Conservation (phyloP, 2,113 vertebrate species). For the Maccullochella peelii region DNA sequence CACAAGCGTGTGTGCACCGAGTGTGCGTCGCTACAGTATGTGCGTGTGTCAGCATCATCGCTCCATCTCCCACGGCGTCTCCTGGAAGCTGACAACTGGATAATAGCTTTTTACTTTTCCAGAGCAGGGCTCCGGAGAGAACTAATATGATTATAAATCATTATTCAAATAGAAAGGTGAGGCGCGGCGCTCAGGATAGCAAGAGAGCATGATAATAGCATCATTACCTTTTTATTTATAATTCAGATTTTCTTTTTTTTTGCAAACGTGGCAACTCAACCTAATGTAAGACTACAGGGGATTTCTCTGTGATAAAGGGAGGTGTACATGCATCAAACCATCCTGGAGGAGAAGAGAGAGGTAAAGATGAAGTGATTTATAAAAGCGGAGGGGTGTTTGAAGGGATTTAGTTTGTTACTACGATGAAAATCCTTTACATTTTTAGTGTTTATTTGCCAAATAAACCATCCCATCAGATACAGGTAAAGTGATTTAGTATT, state of each 20-base stretch:
- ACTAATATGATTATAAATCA: constrained; percentile 97
- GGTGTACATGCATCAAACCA: constrained; percentile 48
- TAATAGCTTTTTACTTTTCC: constrained; percentile 98
- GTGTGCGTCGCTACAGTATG: constrained; percentile 73
- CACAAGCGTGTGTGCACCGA: neutral
- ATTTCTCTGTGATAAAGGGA: constrained; percentile 71
- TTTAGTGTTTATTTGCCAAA: neutral
- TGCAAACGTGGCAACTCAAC: constrained; percentile 89
- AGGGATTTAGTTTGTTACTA: constrained; percentile 1
- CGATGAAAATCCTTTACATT: neutral
- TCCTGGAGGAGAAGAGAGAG: constrained; percentile 22
- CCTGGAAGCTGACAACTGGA: constrained; percentile 91
- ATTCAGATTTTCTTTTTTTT: constrained; percentile 85
- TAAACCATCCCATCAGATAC: neutral
- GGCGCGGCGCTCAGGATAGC: constrained; percentile 78
- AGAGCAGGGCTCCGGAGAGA: constrained; percentile 90
- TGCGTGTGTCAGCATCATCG: constrained; percentile 88
- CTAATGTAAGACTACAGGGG: constrained; percentile 83
- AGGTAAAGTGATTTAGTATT: neutral
- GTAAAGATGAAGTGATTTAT: constrained; percentile 56
- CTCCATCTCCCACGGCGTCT: constrained; percentile 86
- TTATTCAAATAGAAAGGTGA: constrained; percentile 97
- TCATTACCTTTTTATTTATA: constrained; percentile 96
- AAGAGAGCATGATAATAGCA: constrained; percentile 92
- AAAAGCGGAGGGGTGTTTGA: constrained; percentile 6